phyloP scores from a whole-genome alignment of 2,888 invertebrate species.

The Thymelicus acteon region DNA sequence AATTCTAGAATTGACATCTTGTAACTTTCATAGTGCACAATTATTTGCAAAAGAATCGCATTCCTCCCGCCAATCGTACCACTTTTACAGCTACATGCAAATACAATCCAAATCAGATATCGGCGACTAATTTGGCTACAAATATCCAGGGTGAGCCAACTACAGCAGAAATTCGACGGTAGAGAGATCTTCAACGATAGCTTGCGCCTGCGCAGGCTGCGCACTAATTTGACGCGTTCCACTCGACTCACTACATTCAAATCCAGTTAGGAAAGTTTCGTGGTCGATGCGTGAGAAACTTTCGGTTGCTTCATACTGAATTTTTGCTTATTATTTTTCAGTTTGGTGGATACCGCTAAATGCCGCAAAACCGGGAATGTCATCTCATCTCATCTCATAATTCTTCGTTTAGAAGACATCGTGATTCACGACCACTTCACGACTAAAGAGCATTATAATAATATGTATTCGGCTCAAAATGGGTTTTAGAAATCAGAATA shows the following conservation, averaged over 20 bases:
- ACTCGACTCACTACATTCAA: constrained; percentile 4
- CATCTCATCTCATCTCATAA: too few species aligned
- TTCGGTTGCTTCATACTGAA: background rate
- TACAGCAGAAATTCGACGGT: background rate
- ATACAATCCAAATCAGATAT: background rate
- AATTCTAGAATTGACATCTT: too few species aligned
- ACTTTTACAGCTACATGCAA: background rate
- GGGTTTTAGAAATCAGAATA: too few species aligned
- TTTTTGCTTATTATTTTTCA: too few species aligned
- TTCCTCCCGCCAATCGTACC: background rate
- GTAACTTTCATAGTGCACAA: too few species aligned
- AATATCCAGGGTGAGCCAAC: background rate
- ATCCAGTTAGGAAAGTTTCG: constrained; percentile 9
- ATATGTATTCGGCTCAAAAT: too few species aligned
- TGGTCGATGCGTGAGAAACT: constrained; percentile 8
- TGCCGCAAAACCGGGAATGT: too few species aligned
- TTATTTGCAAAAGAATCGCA: too few species aligned
- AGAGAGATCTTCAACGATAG: background rate
- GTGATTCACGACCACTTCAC: too few species aligned
- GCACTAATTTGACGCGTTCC: constrained; percentile 17
- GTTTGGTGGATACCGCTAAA: too few species aligned
- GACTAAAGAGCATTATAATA: too few species aligned
- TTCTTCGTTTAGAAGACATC: too few species aligned
- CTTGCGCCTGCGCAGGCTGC: background rate
- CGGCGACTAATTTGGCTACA: constrained; percentile 4